Percentiles rank a stretch among this genome's conserved stretches.
Conservation (phyloP, 2,888 invertebrate species). For the Syrphus vitripennis region DNA sequence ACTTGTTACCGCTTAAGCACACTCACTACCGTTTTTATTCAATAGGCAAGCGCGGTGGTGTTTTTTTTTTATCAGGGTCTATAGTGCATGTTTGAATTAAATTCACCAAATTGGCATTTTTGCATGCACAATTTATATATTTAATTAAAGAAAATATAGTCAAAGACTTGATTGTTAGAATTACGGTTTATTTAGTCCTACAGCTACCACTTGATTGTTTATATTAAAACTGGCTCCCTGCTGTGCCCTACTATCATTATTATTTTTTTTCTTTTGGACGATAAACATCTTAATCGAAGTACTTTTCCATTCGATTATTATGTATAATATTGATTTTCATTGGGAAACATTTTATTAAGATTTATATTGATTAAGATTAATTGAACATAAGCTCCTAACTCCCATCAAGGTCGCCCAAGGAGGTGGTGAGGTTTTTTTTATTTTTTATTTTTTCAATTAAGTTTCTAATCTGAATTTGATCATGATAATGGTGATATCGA, state of each 20-base stretch:
- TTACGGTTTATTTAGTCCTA: background rate
- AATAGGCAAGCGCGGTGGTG: background rate
- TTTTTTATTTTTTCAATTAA: constrained; percentile 47
- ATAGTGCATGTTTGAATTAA: constrained; percentile 54
- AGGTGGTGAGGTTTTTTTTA: constrained; percentile 20
- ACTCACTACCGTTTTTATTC: background rate
- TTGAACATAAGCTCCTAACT: background rate
- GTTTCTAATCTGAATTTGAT: constrained; percentile 51
- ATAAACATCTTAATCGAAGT: constrained; percentile 59
- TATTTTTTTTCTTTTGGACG: constrained; percentile 9
- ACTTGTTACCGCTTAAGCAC: background rate
- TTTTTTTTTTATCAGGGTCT: background rate
- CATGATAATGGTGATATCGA: background rate
- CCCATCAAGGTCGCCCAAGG: constrained; percentile 38
- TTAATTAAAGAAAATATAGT: constrained; percentile 57
- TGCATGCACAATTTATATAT: constrained; percentile 64
- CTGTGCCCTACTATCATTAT: background rate
- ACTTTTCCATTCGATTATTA: constrained; percentile 42
- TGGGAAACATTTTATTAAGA: constrained; percentile 18
- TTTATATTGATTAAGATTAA: constrained; percentile 43
- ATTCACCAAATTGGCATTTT: constrained; percentile 67
- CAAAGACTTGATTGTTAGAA: constrained; percentile 24
- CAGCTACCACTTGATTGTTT: background rate
- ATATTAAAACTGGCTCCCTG: background rate
- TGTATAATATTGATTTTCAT: constrained; percentile 47